A percentile compares a stretch with the other conserved stretches of the same genome.
Evolutionary conservation across 2,797 vertebrate species (phyloP).

Genomic region (Clarias pachynema): DNA sequence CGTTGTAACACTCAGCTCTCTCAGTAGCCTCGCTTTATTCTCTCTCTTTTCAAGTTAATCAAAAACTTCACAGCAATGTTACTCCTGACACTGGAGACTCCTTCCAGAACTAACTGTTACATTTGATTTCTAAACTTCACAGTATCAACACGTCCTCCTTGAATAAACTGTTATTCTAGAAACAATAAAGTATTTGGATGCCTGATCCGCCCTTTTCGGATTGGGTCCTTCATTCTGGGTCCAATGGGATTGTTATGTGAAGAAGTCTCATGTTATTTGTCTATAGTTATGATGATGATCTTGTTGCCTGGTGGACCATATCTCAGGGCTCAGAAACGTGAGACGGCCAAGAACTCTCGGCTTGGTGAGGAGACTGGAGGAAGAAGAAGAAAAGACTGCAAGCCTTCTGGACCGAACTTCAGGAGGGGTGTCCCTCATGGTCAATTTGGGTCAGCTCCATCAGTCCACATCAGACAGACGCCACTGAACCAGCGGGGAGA

Average conservation of each 20-base stretch:
- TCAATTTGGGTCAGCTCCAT: constrained; percentile 41
- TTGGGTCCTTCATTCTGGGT: no score
- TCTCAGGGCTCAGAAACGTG: constrained; percentile 61
- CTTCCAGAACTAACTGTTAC: neutral
- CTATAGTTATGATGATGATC: constrained; percentile 18
- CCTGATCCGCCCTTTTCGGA: neutral
- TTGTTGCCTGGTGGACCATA: constrained; percentile 65
- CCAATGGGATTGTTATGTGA: neutral
- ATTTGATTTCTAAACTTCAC: neutral
- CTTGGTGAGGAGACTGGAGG: constrained; percentile 68
- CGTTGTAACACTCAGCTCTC: neutral
- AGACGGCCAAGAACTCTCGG: constrained; percentile 60
- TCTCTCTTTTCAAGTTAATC: neutral
- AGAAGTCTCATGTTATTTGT: constrained; percentile 1
- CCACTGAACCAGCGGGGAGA: neutral
- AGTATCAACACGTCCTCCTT: neutral
- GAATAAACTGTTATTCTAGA: neutral
- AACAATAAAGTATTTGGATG: neutral
- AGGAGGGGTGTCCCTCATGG: constrained; percentile 69
- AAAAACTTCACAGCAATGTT: no score
- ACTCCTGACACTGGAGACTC: constrained; percentile 12
- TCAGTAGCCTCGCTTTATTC: neutral
- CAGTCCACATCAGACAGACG: neutral
- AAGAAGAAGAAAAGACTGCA: constrained; percentile 61
- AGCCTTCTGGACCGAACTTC: constrained; percentile 63